A percentile compares a stretch with the other conserved stretches of the same genome.
Conservation (phyloP, 1,140 invertebrate genomes). For the Bombus impatiens region DNA sequence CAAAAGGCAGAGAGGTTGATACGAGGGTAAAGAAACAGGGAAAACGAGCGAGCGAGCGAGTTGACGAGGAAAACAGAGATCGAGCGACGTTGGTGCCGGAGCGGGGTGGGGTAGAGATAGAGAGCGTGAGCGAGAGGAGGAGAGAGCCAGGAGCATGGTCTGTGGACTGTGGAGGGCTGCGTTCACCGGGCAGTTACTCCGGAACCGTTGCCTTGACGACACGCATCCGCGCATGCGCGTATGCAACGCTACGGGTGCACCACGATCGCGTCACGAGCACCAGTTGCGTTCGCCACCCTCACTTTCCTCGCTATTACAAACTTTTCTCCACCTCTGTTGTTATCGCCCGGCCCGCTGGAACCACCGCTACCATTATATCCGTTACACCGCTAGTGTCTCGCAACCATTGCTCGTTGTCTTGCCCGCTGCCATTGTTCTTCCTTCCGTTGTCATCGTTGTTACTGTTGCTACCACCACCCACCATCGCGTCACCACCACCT, state of each 20-base stretch:
- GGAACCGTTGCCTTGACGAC: conserved; percentile 82
- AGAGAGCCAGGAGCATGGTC: conserved; percentile 55
- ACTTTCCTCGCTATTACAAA: conserved; percentile 34
- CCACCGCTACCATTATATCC: not conserved
- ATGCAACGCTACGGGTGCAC: conserved; percentile 61
- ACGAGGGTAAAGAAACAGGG: conserved; percentile 36
- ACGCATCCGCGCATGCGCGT: conserved; percentile 79
- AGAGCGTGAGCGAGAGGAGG: conserved; percentile 42
- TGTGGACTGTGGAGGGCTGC: conserved; percentile 72
- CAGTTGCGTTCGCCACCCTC: conserved; percentile 64
- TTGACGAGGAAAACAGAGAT: conserved; percentile 36
- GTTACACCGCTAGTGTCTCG: conserved; percentile 14
- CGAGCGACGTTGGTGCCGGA: not conserved
- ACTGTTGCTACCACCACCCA: too few relatives aligned
- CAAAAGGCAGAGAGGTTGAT: conserved; percentile 39
- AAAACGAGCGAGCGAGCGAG: conserved; percentile 24
- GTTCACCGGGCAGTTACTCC: conserved; percentile 79
- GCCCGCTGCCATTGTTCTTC: not conserved
- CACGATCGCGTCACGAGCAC: conserved; percentile 64
- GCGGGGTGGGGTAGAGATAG: not conserved
- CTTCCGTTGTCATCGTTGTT: not conserved
- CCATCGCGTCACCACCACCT: not conserved
- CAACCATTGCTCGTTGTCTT: conserved; percentile 4
- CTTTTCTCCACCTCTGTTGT: conserved; percentile 24
- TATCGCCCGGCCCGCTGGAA: not conserved